phyloP scores from a whole-genome alignment of 2,113 vertebrate species.

The Mus musculus region GRCm39 chrX:83608501-83609000 shows the following conservation, averaged over 20 bases:
- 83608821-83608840: neutral
- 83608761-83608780: neutral
- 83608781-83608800: neutral
- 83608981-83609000: neutral
- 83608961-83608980: neutral
- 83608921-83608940: neutral
- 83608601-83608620: neutral
- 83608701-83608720: neutral
- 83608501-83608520: neutral
- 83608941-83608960: neutral
- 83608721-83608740: neutral
- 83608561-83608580: neutral
- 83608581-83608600: neutral
- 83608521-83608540: neutral
- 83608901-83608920: neutral
- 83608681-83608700: neutral
- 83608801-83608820: neutral
- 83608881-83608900: neutral
- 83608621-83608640: neutral
- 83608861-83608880: neutral
- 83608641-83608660: neutral
- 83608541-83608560: neutral
- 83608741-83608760: neutral
- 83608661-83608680: neutral
- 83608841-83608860: neutral